These are phyloP conservation scores for Drosophila emarginata DNA, from an alignment of 2,888 invertebrate genomes.

Conservation along the genomic window DNA sequence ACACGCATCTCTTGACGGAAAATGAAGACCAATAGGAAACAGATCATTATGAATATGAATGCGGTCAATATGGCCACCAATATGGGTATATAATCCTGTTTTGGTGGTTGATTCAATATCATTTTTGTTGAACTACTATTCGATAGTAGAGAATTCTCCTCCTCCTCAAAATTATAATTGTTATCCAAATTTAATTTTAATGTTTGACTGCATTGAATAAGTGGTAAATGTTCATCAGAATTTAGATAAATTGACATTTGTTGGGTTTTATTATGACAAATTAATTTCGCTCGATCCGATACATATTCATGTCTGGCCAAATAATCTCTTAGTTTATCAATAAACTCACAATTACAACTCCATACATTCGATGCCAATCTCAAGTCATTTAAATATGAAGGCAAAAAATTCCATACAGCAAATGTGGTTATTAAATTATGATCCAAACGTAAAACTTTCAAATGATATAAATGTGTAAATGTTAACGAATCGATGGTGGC, in stretches of 20 bases:
- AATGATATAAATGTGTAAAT: conserved; percentile 90
- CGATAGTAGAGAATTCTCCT: conserved; percentile 40
- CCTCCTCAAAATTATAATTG: conserved; percentile 55
- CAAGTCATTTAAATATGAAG: conserved; percentile 86
- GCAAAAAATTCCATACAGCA: conserved; percentile 89
- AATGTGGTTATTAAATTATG: conserved; percentile 91
- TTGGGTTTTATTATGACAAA: conserved; percentile 84
- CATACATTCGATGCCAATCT: conserved; percentile 91
- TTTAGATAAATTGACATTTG: conserved; percentile 70
- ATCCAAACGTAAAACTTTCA: conserved; percentile 92
- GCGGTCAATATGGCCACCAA: conserved; percentile 90
- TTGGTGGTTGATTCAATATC: conserved; percentile 82
- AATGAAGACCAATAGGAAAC: conserved; percentile 90
- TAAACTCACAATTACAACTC: conserved; percentile 93
- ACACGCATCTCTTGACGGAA: conserved; percentile 92
- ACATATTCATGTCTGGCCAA: conserved; percentile 89
- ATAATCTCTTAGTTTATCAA: conserved; percentile 91
- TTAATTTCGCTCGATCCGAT: conserved; percentile 89
- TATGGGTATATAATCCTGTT: conserved; percentile 92
- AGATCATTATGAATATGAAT: conserved; percentile 89
- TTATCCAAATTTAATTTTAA: conserved; percentile 62
- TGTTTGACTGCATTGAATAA: conserved; percentile 75
- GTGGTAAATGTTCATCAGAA: conserved; percentile 58
- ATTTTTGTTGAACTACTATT: conserved; percentile 87
- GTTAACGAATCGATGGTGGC: conserved; percentile 92